phyloP scores from a whole-genome alignment of 2,113 vertebrate species.

The Taurulus bubalis region DNA sequence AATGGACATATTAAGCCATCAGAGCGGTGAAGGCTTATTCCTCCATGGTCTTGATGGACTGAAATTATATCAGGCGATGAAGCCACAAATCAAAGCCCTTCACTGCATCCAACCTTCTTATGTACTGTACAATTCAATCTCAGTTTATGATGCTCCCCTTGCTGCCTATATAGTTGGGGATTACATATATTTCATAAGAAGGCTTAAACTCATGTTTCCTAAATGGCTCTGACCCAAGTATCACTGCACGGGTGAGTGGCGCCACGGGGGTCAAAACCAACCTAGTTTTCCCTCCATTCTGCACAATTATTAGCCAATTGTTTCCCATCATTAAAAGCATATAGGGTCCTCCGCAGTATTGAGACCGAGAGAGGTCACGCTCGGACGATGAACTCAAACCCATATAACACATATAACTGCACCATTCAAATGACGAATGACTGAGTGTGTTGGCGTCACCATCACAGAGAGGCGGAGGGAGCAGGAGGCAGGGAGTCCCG shows the following conservation, averaged over 20 bases:
- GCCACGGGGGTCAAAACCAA: constrained; percentile 29
- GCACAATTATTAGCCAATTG: constrained; percentile 21
- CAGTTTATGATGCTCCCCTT: constrained; percentile 2
- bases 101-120: not conserved
- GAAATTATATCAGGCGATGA: constrained; percentile 10
- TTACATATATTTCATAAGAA: constrained; percentile 41
- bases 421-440: constrained; percentile 44
- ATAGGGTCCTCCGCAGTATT: not conserved
- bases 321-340: constrained; percentile 16
- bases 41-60: constrained; percentile 10
- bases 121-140: constrained; percentile 18
- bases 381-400: constrained; percentile 16
- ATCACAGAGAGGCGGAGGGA: not conserved
- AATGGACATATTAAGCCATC: constrained; percentile 38
- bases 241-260: constrained; percentile 37
- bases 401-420: constrained; percentile 17
- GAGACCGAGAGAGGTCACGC: constrained; percentile 30
- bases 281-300: constrained; percentile 16
- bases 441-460: constrained; percentile 20
- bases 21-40: constrained; percentile 30
- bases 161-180: constrained; percentile 7
- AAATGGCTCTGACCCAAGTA: constrained; percentile 47
- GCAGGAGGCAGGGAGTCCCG: constrained; percentile 38
- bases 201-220: constrained; percentile 42
- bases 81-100: constrained; percentile 45